phyloP scores from a whole-genome alignment of 2,888 invertebrate genomes.

The Dasysyrphus tricinctus region DNA sequence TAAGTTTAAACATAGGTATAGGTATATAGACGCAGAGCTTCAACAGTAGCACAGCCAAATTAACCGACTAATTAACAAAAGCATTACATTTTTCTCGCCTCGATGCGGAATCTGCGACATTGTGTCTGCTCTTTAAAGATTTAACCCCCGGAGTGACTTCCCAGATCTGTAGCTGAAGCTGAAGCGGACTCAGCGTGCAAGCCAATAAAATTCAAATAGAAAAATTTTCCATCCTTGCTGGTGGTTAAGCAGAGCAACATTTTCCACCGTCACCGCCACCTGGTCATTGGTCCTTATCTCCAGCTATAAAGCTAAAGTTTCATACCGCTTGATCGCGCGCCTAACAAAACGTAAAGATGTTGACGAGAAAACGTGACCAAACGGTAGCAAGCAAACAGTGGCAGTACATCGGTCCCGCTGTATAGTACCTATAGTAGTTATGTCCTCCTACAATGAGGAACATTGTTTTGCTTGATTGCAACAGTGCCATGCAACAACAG shows the following conservation, averaged over 20 bases:
- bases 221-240: constrained; percentile 56
- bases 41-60: constrained; percentile 47
- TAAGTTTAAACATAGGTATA: neutral
- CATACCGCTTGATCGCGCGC: constrained; percentile 73
- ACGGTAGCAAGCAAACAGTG: constrained; percentile 73
- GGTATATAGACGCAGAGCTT: neutral
- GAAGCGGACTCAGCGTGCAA: constrained; percentile 40
- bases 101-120: constrained; percentile 55
- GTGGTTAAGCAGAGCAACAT: constrained; percentile 3
- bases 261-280: constrained; percentile 42
- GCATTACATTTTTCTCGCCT: constrained; percentile 75
- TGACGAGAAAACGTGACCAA: constrained; percentile 75
- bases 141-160: constrained; percentile 2
- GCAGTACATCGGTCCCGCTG: constrained; percentile 72
- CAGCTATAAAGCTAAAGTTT: constrained; percentile 23
- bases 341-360: constrained; percentile 74
- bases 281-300: constrained; percentile 71
- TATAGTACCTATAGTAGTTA: constrained; percentile 25
- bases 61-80: constrained; percentile 73
- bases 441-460: constrained; percentile 64
- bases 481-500: constrained; percentile 44
- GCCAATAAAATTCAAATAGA: constrained; percentile 73
- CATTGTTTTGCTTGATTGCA: constrained; percentile 73
- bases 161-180: neutral
- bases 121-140: constrained; percentile 13